Evolutionary conservation across 1,140 invertebrate species (phyloP).

Genomic region (Homalodisca vitripennis): DNA sequence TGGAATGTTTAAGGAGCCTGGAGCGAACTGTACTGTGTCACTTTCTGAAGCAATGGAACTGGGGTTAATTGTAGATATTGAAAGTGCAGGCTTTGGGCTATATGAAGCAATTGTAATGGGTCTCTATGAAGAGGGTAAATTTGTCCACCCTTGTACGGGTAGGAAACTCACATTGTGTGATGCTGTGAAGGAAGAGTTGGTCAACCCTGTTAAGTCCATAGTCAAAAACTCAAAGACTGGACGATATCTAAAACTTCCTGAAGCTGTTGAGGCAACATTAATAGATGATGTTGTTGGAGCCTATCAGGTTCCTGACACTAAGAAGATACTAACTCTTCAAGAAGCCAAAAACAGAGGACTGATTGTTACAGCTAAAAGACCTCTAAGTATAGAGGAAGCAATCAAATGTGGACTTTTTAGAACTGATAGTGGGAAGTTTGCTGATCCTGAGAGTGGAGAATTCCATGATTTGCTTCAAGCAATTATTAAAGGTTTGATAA

Average conservation of each 20-base stretch:
- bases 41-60: conserved; percentile 70
- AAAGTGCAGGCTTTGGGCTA: conserved; percentile 74
- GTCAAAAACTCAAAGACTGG: conserved; percentile 70
- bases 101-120: conserved; percentile 82
- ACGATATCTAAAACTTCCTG: conserved; percentile 69
- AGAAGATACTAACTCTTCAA: conserved; percentile 62
- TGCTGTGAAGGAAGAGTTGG: conserved; percentile 74
- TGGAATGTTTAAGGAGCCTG: conserved; percentile 74
- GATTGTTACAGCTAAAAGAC: conserved; percentile 69
- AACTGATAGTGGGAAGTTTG: conserved; percentile 73
- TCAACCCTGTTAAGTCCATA: conserved; percentile 76
- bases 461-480: conserved; percentile 69
- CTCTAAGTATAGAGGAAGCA: conserved; percentile 73
- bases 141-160: conserved; percentile 80
- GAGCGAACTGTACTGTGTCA: conserved; percentile 62
- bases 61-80: conserved; percentile 81
- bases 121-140: conserved; percentile 74
- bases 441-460: conserved; percentile 70
- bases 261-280: conserved; percentile 70
- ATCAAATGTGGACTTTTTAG: conserved; percentile 74
- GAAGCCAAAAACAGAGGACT: conserved; percentile 70
- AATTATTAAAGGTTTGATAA: conserved; percentile 69
- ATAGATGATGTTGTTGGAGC: conserved; percentile 71
- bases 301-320: conserved; percentile 62
- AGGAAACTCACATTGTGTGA: conserved; percentile 75